Evolutionary conservation across 2,888 invertebrate genomes (phyloP), one percentile per base, ranked within the genome.

Genomic region (Trichogramma dendrolimi): DNA sequence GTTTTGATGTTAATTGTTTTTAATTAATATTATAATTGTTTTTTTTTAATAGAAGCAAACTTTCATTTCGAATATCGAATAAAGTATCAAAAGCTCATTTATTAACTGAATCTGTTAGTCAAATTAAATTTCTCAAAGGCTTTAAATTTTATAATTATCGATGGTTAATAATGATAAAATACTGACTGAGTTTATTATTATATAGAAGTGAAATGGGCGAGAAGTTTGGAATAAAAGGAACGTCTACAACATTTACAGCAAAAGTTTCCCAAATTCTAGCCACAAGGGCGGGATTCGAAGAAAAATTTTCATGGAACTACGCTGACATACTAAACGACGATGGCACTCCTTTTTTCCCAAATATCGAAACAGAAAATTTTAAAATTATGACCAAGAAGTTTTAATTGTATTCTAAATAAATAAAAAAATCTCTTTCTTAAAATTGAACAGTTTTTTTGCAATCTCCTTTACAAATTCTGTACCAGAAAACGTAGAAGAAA

Each of bases 241-340:
- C 74, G 3, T 47, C 68, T 1, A 75, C 75, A 0, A 43, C 60
- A 1, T 76, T 76, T 47, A 70, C 73, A 0, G 72, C 71, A 1
- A 46, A 64, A 6, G 65, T 66, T 1, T 68, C 76, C 1, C 72
- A 73, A 56, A 71, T 68, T 41, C 40, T 69, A n/a, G 76, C 76
- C 1, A 64, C 42, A 1, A 65, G 69, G 39, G 69, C 63, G 8
- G 75, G 72, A 14, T 75, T 70, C 60, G 67, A 72, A 42, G 58
- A 63, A 1, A 40, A 71, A 2, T 0, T 64, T 0, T 61, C 63
- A 40, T 55, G 41, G 57, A 56, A 70, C 4, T 74, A 67, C 55
- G 58, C 51, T 1, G 64, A 70, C 5, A 10, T 70, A 1, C 11
- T 64, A 4, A 66, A 73, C 43, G 63, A 70, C 0, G 54, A 71